Conservation (phyloP, 2,113 vertebrate genomes). For the Enhydra lutris region DNA sequence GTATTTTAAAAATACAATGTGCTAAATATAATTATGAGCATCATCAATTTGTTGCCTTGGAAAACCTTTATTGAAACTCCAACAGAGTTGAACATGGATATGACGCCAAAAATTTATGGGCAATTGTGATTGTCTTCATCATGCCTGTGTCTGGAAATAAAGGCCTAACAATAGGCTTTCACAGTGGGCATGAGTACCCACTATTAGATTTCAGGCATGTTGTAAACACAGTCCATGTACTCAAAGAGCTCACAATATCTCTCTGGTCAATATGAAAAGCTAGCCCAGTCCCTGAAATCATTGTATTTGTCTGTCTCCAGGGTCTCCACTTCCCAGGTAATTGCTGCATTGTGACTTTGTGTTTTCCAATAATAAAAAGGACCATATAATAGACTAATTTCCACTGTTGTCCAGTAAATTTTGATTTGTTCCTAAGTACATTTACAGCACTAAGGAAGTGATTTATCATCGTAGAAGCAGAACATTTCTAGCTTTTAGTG, state of each 20-base stretch:
- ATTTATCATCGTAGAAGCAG: conserved; percentile 36
- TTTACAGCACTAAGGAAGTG: not conserved
- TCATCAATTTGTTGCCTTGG: not conserved
- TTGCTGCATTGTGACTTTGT: not conserved
- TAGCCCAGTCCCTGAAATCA: not conserved
- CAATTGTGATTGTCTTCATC: not conserved
- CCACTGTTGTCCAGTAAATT: not conserved
- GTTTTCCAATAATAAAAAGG: not conserved
- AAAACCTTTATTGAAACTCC: not conserved
- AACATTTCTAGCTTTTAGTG: not conserved
- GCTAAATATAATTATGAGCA: not conserved
- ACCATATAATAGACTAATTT: not conserved
- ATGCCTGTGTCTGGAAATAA: not conserved
- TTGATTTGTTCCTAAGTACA: conserved; percentile 19
- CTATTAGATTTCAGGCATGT: not conserved
- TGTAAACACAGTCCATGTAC: not conserved
- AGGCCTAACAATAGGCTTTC: not conserved
- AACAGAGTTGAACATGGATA: not conserved
- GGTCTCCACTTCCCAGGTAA: not conserved
- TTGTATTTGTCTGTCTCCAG: not conserved
- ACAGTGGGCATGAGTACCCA: not conserved
- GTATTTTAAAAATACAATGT: not conserved
- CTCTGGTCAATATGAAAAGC: not conserved
- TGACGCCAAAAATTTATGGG: not conserved
- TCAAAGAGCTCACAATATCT: not conserved